Percentiles rank a stretch among this genome's conserved stretches.
Conservation (phyloP, 2,888 invertebrate genomes). For the Anthophora plumipes region DNA sequence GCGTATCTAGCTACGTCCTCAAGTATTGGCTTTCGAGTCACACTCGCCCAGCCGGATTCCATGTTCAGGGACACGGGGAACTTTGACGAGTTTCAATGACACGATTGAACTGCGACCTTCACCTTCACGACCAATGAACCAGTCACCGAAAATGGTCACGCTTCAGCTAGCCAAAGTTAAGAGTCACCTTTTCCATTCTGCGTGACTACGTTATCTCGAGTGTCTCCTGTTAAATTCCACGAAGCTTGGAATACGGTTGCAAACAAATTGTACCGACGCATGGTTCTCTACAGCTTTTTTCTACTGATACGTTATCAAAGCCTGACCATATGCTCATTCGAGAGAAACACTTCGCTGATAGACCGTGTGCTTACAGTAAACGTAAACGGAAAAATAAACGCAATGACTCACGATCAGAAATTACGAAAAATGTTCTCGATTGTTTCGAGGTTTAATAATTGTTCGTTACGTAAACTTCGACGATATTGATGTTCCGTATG, state of each 20-base stretch:
- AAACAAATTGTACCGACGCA: background rate
- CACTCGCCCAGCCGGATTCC: constrained; percentile 64
- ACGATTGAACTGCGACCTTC: constrained; percentile 49
- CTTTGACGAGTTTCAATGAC: constrained; percentile 43
- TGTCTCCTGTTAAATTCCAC: background rate
- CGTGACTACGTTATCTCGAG: constrained; percentile 14
- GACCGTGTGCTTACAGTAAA: constrained; percentile 8
- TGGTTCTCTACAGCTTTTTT: background rate
- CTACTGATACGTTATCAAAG: constrained; percentile 48
- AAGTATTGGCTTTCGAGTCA: constrained; percentile 43
- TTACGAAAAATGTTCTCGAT: background rate
- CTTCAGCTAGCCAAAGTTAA: background rate
- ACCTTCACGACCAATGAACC: constrained; percentile 40
- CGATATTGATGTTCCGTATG: background rate
- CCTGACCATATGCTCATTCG: constrained; percentile 19
- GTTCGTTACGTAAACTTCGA: background rate
- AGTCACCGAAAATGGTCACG: constrained; percentile 26
- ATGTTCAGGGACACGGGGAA: constrained; percentile 54
- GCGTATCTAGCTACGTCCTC: constrained; percentile 5
- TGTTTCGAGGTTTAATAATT: background rate
- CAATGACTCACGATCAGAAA: constrained; percentile 21
- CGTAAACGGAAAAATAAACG: constrained; percentile 8
- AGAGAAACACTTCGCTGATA: constrained; percentile 15
- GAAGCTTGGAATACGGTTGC: background rate
- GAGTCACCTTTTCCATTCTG: background rate